Evolutionary conservation across 2,888 invertebrate genomes (phyloP), one percentile per base, ranked within the genome.

Genomic region (Agrotis exclamationis): DNA sequence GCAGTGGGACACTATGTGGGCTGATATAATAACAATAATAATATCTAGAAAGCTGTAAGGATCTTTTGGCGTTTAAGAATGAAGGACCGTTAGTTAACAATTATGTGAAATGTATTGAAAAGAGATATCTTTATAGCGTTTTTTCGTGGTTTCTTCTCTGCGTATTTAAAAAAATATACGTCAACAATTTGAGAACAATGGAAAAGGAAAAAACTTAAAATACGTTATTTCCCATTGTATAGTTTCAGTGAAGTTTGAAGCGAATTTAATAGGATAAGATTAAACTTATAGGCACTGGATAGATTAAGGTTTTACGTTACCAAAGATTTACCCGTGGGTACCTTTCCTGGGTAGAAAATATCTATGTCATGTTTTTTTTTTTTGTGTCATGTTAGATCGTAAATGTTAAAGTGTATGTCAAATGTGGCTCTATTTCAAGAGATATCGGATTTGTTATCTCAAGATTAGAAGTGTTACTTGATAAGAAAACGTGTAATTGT

Each of bases 381-480:
- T n/a, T n/a, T 44, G 2, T 56, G 48, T 54, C 24, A 47, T 45
- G n/a, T 47, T 56, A 13, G 9, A n/a, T 9, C 18, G 39, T 14
- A 4, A 20, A 60, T 20, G 7, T 56, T 44, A 1, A 14, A 28
- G 24, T 44, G 44, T 22, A 28, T 33, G 13, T 64, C 56, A 73
- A 63, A 11, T 50, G 48, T 64, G 63, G 53, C 18, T 11, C 18
- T 50, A 73, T 64, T 57, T 57, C 45, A 33, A 50, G 33, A 50
- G 33, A 33, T 64, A 56, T 73, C 63, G 57, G 22, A 48, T 44
- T 28, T 6, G 44, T 39, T 39, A 56, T 56, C 13, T 33, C 18
- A 44, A 64, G 64, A 73, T 73, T 45, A 63, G 13, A 44, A 63
- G 16, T 22, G 16, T 44, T 45, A n/a, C 13, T n/a, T 44, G 48